Evolutionary conservation across 2,113 vertebrate genomes (phyloP).

Genomic region (Stomatorhinus ivindoensis): DNA sequence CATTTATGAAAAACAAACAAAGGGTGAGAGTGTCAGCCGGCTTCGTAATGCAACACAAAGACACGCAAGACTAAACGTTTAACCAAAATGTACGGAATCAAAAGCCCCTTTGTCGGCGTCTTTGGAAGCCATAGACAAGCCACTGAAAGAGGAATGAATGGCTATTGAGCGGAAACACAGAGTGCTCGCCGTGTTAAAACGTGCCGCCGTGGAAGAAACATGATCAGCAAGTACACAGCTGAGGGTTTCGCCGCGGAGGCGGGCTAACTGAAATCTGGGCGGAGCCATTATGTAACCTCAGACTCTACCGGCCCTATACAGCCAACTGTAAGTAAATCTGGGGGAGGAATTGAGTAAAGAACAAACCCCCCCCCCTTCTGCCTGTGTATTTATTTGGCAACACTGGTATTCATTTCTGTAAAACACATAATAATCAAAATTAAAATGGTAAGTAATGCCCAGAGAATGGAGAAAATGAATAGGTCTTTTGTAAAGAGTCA

Average conservation of each 20-base stretch:
- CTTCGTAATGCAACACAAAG: background rate
- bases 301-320: background rate
- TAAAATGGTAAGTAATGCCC: background rate
- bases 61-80: background rate
- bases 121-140: background rate
- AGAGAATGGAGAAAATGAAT: background rate
- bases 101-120: background rate
- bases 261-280: background rate
- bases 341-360: background rate
- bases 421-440: background rate
- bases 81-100: background rate
- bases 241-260: background rate
- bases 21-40: background rate
- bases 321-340: background rate
- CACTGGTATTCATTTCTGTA: background rate
- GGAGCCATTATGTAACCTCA: background rate
- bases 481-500: background rate
- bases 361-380: background rate
- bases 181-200: background rate
- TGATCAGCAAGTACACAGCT: background rate
- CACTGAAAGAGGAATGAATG: background rate
- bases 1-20: constrained; percentile 35
- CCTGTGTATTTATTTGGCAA: background rate
- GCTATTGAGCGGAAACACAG: background rate
- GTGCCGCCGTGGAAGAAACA: background rate